These are phyloP conservation scores for Prunella fulvescens DNA, from an alignment of 2,113 vertebrate species.

Conservation along the genomic window DNA sequence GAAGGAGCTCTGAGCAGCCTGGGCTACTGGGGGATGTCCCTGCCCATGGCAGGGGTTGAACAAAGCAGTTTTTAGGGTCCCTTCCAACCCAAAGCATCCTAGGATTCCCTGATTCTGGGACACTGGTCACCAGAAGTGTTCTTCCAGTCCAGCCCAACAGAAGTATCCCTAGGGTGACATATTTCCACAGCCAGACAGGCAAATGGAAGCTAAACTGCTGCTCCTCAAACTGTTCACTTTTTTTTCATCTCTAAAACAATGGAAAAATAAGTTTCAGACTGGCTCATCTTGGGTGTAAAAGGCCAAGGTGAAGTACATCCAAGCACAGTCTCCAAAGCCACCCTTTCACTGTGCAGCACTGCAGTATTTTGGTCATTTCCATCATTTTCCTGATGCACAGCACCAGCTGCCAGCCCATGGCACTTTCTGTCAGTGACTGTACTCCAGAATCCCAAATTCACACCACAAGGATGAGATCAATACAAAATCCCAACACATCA, in stretches of 20 bases:
- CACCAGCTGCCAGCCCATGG: not conserved
- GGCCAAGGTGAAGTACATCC: not conserved
- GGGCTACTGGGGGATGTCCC: not conserved
- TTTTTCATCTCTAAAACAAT: not conserved
- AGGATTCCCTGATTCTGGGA: not conserved
- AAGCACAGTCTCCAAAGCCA: not conserved
- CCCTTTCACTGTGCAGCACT: not conserved
- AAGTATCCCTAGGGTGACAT: rapidly evolving
- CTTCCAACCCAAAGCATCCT: not conserved
- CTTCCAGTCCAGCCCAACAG: not conserved
- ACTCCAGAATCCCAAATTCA: not conserved
- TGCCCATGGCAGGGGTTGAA: not conserved
- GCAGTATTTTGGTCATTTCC: rapidly evolving
- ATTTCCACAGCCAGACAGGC: not conserved
- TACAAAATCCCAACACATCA: not conserved
- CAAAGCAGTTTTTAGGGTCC: not conserved
- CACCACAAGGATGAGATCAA: not conserved
- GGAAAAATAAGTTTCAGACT: not conserved
- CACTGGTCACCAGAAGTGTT: not conserved
- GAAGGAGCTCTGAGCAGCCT: not conserved
- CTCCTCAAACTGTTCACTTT: not conserved
- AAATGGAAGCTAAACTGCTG: not conserved
- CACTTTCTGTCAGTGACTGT: not conserved
- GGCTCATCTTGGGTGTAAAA: not conserved
- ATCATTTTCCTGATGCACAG: not conserved